phyloP scores from a whole-genome alignment of 2,888 invertebrate genomes.

The Phytoseiulus persimilis region DNA sequence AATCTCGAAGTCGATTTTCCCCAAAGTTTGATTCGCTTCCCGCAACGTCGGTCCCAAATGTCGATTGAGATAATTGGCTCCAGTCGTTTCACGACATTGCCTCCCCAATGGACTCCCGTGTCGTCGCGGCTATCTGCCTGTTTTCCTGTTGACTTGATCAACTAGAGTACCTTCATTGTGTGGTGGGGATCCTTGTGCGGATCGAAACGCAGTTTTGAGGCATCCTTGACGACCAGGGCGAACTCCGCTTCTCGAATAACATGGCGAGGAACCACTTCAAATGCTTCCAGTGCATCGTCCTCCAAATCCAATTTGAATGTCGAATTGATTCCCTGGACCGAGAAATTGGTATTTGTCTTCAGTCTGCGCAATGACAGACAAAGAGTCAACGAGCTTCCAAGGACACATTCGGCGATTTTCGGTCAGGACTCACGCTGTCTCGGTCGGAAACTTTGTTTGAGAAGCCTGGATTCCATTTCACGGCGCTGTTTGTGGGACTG shows the following conservation, averaged over 20 bases:
- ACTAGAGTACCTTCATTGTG: constrained; percentile 44
- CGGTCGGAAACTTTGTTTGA: constrained; percentile 27
- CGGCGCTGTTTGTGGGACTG: constrained; percentile 21
- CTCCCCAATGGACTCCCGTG: background rate
- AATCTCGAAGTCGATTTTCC: too few species aligned
- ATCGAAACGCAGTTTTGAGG: constrained; percentile 44
- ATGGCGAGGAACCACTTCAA: constrained; percentile 44
- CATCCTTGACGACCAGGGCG: constrained; percentile 43
- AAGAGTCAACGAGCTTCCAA: background rate
- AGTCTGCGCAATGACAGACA: constrained; percentile 22
- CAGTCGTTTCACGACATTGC: too few species aligned
- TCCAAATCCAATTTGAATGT: constrained; percentile 43
- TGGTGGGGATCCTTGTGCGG: constrained; percentile 43
- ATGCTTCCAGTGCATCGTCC: constrained; percentile 43
- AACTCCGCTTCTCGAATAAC: constrained; percentile 44
- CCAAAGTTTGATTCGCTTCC: too few species aligned
- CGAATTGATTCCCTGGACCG: constrained; percentile 42
- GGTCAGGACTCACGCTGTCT: constrained; percentile 18
- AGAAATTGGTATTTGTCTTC: background rate
- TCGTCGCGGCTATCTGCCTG: background rate
- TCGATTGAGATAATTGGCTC: too few species aligned
- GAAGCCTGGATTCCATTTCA: constrained; percentile 27
- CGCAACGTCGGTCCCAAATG: too few species aligned
- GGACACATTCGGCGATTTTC: background rate
- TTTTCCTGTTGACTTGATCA: background rate